phyloP scores from a whole-genome alignment of 2,113 vertebrate genomes.

The Ammodytes marinus region DNA sequence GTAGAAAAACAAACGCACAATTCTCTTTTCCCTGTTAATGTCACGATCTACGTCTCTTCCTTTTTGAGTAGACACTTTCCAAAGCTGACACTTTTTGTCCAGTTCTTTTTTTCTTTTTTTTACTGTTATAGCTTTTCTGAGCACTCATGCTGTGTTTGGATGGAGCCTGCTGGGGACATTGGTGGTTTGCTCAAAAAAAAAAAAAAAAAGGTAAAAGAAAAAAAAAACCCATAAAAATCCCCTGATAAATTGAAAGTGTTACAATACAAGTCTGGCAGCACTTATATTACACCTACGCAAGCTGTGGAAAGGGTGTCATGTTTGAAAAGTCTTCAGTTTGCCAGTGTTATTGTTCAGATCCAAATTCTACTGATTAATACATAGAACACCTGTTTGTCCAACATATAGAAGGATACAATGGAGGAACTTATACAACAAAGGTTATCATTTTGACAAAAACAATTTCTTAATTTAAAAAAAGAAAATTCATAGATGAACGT shows the following conservation, averaged over 20 bases:
- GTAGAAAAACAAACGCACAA: not conserved
- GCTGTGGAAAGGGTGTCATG: not conserved
- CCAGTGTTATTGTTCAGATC: not conserved
- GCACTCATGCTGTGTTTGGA: slow-evolving; percentile 6
- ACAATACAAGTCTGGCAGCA: too few species aligned
- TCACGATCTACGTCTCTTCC: not conserved
- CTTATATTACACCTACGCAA: not conserved
- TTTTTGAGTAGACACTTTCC: not conserved
- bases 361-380: not conserved
- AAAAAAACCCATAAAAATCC: too few species aligned
- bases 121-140: not conserved
- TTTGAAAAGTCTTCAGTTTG: not conserved
- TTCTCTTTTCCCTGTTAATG: not conserved
- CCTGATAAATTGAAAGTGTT: not conserved
- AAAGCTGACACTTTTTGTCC: not conserved
- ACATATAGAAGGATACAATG: not conserved
- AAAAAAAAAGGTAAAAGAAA: too few species aligned
- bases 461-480: not conserved
- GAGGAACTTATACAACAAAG: not conserved
- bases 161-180: not conserved
- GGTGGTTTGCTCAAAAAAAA: not conserved
- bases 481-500: not conserved
- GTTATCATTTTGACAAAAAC: not conserved
- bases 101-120: not conserved
- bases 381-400: not conserved